These are phyloP conservation scores for Melanostigma gelatinosum DNA, from an alignment of 2,113 vertebrate species.

Conservation along the genomic window DNA sequence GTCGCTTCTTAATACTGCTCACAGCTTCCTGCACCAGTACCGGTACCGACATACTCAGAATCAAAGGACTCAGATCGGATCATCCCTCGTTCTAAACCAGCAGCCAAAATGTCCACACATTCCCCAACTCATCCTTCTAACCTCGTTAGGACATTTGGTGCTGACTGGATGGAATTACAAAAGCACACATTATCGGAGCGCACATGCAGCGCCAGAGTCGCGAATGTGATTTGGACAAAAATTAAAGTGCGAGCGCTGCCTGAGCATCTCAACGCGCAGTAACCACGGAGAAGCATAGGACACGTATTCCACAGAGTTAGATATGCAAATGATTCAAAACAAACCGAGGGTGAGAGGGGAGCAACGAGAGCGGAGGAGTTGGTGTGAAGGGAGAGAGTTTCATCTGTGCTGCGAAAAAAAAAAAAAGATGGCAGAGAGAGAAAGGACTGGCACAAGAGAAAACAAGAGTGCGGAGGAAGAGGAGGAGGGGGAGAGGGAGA, in stretches of 20 bases:
- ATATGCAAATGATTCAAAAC: slow-evolving; percentile 18
- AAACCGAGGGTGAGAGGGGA: slow-evolving; percentile 23
- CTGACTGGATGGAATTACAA: slow-evolving; percentile 27
- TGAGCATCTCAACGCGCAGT: slow-evolving; percentile 16
- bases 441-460: slow-evolving; percentile 36
- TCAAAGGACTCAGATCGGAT: slow-evolving; percentile 22
- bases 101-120: background rate
- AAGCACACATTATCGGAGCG: slow-evolving; percentile 25
- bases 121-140: slow-evolving; percentile 36
- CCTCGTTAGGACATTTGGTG: slow-evolving; percentile 49
- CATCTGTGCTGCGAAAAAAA: slow-evolving; percentile 72
- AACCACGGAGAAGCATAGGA: slow-evolving; percentile 29
- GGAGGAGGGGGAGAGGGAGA: slow-evolving; percentile 4
- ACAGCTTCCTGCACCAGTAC: background rate
- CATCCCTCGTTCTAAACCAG: background rate
- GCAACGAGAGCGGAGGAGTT: slow-evolving; percentile 64
- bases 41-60: background rate
- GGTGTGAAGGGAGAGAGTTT: slow-evolving; percentile 66
- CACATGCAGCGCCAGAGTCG: slow-evolving; percentile 33
- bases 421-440: slow-evolving; percentile 57
- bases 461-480: slow-evolving; percentile 49
- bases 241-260: slow-evolving; percentile 41
- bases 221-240: slow-evolving; percentile 59
- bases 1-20: background rate
- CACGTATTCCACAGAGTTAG: slow-evolving; percentile 48